A percentile compares a stretch with the other conserved stretches of the same genome.
Evolutionary conservation across 2,888 invertebrate species (phyloP).

Genomic region (Phasia obesa): DNA sequence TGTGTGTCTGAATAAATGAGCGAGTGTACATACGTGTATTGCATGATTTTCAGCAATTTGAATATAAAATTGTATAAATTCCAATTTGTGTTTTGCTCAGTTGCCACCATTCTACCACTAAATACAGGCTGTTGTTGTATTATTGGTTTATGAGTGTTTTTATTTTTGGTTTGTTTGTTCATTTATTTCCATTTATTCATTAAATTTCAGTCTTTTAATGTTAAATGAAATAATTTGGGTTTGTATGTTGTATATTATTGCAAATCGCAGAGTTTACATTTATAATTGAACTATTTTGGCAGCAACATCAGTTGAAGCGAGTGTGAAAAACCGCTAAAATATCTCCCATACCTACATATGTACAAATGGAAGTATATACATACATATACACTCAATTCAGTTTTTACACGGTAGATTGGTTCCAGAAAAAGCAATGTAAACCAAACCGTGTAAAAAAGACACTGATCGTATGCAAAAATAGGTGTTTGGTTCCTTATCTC

Average conservation of each 20-base stretch:
- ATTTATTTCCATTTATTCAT: conserved; percentile 33
- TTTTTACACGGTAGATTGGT: too few species aligned
- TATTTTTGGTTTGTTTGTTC: conserved; percentile 5
- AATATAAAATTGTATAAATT: conserved; percentile 55
- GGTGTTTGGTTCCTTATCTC: too few species aligned
- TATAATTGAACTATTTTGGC: conserved; percentile 12
- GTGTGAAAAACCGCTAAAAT: background rate
- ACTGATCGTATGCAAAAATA: too few species aligned
- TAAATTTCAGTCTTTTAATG: conserved; percentile 26
- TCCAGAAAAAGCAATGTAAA: too few species aligned
- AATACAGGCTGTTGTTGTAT: background rate
- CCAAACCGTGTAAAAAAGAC: too few species aligned
- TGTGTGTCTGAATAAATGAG: background rate
- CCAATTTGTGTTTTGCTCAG: conserved; percentile 43
- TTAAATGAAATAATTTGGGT: conserved; percentile 23
- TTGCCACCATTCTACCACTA: conserved; percentile 5
- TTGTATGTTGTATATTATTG: conserved; percentile 2
- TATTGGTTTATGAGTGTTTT: background rate
- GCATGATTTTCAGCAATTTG: conserved; percentile 61
- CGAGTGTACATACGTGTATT: conserved; percentile 17
- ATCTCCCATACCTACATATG: too few species aligned
- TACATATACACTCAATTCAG: too few species aligned
- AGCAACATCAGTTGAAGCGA: background rate
- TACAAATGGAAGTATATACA: too few species aligned
- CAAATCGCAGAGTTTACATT: background rate